Evolutionary conservation across 2,888 invertebrate genomes (phyloP), one percentile per base, ranked within the genome.

Genomic region (Amiota minor): DNA sequence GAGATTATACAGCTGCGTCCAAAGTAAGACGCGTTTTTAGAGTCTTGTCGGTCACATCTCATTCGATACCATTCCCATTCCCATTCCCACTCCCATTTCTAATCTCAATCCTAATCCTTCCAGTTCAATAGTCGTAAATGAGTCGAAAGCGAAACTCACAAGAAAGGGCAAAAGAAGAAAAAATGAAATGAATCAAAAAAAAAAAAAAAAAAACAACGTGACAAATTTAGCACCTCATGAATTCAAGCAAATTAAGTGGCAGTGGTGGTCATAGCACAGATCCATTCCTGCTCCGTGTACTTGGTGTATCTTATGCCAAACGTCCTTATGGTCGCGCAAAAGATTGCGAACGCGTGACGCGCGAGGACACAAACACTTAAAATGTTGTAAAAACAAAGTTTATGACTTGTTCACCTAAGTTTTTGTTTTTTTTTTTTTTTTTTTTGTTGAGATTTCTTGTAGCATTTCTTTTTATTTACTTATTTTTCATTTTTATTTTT

Each of bases 201-300:
- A n/a, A n/a, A n/a, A n/a, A 50, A 46, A 64, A 59, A n/a, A 50
- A 46, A 64, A 59, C n/a, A 64, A 64, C 64, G 64, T 64, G 64
- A 64, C 64, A 64, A 64, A 64, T 64, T 64, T 64, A 64, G n/a
- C 64, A 64, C 64, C 64, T 64, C 64, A 64, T 64, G 64, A 64
- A 64, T 64, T 64, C 53, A 50, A 46, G 20, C 64, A 45, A 64
- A 64, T 64, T 64, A 45, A 64, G 47, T 64, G 45, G 46, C n/a
- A n/a, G n/a, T 23, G 16, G 46, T 46, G 14, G 46, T 16, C 12
- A 14, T 45, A 46, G 9, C 64, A 1, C 12, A 9, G 53, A n/a
- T 50, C 12, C 53, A 50, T 12, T 3, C 53, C 8, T 50, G 12
- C 11, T 50, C 53, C 12, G n/a, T n/a, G 4, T n/a, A 12, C 9